Base-by-base conservation (phyloP, 2,888 invertebrate genomes). In the Ferrisia virgata region DNA sequence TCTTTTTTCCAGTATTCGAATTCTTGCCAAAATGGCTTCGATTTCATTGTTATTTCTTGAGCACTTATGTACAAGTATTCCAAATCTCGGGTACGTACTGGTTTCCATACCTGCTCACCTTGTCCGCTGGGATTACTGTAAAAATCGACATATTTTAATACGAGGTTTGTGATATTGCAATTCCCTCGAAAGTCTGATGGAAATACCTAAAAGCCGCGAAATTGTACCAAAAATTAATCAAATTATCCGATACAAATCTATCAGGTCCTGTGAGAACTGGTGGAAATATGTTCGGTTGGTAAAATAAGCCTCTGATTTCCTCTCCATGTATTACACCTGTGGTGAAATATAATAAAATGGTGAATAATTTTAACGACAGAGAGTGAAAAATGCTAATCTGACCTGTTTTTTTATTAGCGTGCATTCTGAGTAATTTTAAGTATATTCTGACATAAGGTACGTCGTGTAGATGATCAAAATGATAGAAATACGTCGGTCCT, bases 271-370 rank as follows among this genome's bases (percentile, higher is more conserved):
- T 31, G 9, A 78, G 8, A 3, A 43, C 69, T n/a, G 53, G 53
- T 15, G 84, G 78, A 11, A 39, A 79, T 11, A 79, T 28, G 1
- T 39, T 53, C 0, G 82, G 43, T 69, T 39, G 72, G 11, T 85
- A 82, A 18, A 85, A 85, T n/a, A 85, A 84, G 33, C 85, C 64
- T 28, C 72, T 76, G n/a, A 84, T 80, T 53, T 85, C 85, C 22
- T 85, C 85, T 13, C 85, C 85, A 36, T 85, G 85, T 11, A 84
- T 79, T 11, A 85, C 85, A 4, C 85, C 85, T 76, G 72, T 43
- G n/a, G 58, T 53, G 3, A 36, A 36, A 36, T 22, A 6, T 72
- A 15, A 11, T 28, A 78, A 22, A 69, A 6, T 22, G 8, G 13
- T 69, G 11, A 13, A 22, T 33, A 69, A 69, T 33, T 15, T 64